Evolutionary conservation across 2,888 invertebrate genomes (phyloP), one percentile per base, ranked within the genome.

Genomic region (Ormyrus labotus): DNA sequence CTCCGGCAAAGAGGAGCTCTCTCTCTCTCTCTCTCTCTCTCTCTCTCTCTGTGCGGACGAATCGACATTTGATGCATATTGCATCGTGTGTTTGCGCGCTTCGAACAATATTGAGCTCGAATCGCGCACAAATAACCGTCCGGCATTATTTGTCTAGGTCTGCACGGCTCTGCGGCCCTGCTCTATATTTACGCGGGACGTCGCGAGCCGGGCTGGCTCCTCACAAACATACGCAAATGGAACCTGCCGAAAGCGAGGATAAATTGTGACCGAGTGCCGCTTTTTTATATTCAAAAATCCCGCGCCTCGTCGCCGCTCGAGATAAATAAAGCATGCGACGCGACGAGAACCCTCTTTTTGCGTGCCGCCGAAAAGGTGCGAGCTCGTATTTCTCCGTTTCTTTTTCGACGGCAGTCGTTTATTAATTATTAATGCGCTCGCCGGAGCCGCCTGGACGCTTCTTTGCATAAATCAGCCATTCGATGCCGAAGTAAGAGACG

Each of bases 91-190:
- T 85, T 83, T 84, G 82, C 83, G 70, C 81, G 81, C 64, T 76
- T 83, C 83, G 82, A 83, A 84, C 84, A 85, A 84, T 85, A 85
- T 85, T 84, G 83, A 80, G 83, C 55, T 63, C 78, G 83, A 83
- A 83, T 84, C 82, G 70, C 61, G 65, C 19, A 78, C 83, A 85
- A 85, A 84, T 83, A 85, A 85, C 75, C 82, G 67, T 64, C 77
- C 81, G 78, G 80, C 83, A 82, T 84, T 84, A 84, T 85, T 83
- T 84, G 84, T 82, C 83, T 82, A 77, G 74, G 81, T 65, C 55
- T 55, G 53, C 55, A 47, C 60, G 6, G 55, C 6, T 55, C 68
- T 5, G n/a, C 11, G 6, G 34, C 73, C 69, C 81, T 73, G 83
- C 82, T 80, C 80, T 80, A 80, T 83, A 84, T 84, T 82, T 81